A percentile compares a stretch with the other conserved stretches of the same genome.
phyloP scores from a whole-genome alignment of 2,113 vertebrate species.

The Mastomys natalensis region DNA sequence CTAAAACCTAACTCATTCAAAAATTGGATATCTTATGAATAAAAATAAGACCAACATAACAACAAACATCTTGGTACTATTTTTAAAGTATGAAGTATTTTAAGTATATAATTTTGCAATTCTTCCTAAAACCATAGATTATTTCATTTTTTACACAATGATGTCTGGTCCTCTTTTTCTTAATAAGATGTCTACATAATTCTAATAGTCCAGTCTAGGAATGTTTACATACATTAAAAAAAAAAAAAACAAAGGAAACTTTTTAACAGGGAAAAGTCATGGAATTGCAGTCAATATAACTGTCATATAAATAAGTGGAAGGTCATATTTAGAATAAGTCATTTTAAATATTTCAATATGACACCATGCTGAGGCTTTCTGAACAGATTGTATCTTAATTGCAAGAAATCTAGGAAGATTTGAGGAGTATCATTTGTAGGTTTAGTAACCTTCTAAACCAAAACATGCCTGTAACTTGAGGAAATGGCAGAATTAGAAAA shows the following conservation, averaged over 20 bases:
- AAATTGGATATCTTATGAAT: not conserved
- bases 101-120: not conserved
- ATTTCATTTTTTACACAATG: not conserved
- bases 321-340: not conserved
- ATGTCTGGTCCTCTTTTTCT: not conserved
- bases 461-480: not conserved
- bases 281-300: not conserved
- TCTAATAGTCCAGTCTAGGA: not conserved
- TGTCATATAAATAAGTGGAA: constrained; percentile 7
- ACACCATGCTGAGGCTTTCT: not conserved
- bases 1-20: not conserved
- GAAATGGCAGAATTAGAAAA: not conserved
- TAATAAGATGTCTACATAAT: not conserved
- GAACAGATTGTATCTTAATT: not conserved
- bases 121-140: not conserved
- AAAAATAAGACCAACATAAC: not conserved
- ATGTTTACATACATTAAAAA: not conserved
- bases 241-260: not conserved
- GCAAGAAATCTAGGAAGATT: not conserved
- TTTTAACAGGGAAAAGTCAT: not conserved
- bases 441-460: not conserved
- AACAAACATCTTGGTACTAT: not conserved
- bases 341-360: not conserved
- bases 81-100: not conserved
- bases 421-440: not conserved